Evolutionary conservation across 1,140 invertebrate genomes (phyloP).

Genomic region (Nasonia longicornis): DNA sequence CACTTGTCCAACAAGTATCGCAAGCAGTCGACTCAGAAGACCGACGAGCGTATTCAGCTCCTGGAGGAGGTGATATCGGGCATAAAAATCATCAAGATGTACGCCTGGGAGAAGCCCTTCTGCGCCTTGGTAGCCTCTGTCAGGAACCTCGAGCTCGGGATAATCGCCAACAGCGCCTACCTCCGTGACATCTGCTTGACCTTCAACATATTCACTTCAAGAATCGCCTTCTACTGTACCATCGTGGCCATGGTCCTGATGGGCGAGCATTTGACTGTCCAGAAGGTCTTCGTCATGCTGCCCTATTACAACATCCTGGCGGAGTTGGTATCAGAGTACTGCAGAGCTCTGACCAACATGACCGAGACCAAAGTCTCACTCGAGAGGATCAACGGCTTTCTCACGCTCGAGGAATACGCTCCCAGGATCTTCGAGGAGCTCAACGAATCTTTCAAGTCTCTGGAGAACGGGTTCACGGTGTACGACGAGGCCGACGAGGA

Average conservation of each 20-base stretch:
- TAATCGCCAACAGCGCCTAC: conserved; percentile 74
- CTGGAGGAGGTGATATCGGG: conserved; percentile 83
- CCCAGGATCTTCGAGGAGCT: background rate
- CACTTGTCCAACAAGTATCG: conserved; percentile 74
- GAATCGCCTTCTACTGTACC: conserved; percentile 74
- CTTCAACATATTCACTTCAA: conserved; percentile 76
- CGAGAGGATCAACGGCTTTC: conserved; percentile 68
- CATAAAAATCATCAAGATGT: conserved; percentile 83
- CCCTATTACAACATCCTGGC: conserved; percentile 71
- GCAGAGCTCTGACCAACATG: conserved; percentile 68
- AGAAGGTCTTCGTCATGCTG: conserved; percentile 74
- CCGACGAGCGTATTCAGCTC: conserved; percentile 79
- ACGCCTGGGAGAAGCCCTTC: conserved; percentile 81
- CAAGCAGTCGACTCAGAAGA: conserved; percentile 73
- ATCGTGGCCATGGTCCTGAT: conserved; percentile 72
- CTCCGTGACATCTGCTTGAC: conserved; percentile 79
- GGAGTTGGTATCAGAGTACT: conserved; percentile 76
- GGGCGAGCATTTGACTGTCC: conserved; percentile 68
- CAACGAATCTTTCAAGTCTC: background rate
- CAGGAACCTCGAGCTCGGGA: conserved; percentile 72
- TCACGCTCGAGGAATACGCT: conserved; percentile 67
- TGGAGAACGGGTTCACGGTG: background rate
- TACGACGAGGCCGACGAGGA: background rate
- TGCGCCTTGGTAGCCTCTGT: conserved; percentile 71
- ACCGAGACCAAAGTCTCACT: conserved; percentile 73